Evolutionary conservation across 2,113 vertebrate genomes (phyloP), one percentile per base, ranked within the genome.

Genomic region (Oryzias melastigma): DNA sequence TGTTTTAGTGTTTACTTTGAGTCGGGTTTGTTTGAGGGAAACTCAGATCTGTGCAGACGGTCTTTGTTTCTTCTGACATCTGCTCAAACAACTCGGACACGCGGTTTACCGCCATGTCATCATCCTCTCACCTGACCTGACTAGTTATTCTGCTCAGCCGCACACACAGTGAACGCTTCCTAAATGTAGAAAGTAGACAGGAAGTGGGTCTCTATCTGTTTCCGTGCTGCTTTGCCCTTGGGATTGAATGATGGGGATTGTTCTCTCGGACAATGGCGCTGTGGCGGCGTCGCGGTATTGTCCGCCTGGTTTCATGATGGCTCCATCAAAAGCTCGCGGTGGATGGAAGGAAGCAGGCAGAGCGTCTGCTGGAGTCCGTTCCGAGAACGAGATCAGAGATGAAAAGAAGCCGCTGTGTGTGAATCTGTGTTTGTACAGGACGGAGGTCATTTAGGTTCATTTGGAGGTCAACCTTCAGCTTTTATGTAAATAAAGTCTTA

Each of bases 231-330:
- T 82, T 43, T 55, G 76, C 81, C 76, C 73, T 40, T 35, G 77
- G 74, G 80, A 86, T 27, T 52, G 73, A 55, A 67, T 17, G 12
- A 40, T 52, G 44, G 59, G 63, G 75, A 86, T 85, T 84, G 85
- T 89, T 82, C 65, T 50, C 71, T 58, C 58, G 66, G 76, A 92
- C 89, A 91, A 91, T 91, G 77, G 73, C 19, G 62, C 59, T 40
- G 65, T 56, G 15, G 53, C 77, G 74, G 81, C 77, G 87, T 84
- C 88, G 88, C 90, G 84, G 45, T 52, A 85, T 86, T 89, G 45
- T 12, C 68, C 67, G 50, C 54, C 65, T 61, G 29, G 63, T 63
- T 80, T 72, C 80, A 73, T 1, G 52, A 55, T 14, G 13, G 13
- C 43, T 29, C 58, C 58, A 82, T 85, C 68, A 85, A 82, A 86